Evolutionary conservation across 2,797 vertebrate genomes (phyloP).

Genomic region (Pampus argenteus): DNA sequence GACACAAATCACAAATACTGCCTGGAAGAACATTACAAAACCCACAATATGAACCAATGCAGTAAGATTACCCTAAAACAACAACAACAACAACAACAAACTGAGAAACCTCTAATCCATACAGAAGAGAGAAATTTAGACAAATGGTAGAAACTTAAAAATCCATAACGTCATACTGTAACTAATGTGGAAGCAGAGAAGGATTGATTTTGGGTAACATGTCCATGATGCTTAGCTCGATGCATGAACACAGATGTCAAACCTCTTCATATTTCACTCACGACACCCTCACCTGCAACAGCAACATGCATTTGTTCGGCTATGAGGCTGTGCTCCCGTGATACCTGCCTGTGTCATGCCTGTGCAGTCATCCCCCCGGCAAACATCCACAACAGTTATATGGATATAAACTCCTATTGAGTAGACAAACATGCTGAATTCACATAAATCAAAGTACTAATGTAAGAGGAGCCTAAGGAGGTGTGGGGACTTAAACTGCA

Average conservation of each 20-base stretch:
- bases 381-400: constrained; percentile 32
- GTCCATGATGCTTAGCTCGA: background rate
- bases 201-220: background rate
- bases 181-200: background rate
- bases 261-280: background rate
- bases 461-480: constrained; percentile 18
- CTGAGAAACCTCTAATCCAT: background rate
- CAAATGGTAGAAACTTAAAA: constrained; percentile 2
- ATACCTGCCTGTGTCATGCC: too few species aligned
- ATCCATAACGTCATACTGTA: background rate
- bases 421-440: constrained; percentile 46
- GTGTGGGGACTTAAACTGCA: constrained; percentile 16
- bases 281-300: background rate
- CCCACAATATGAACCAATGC: background rate
- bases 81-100: constrained; percentile 8
- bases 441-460: constrained; percentile 51
- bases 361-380: too few species aligned
- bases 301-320: constrained; percentile 20
- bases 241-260: background rate
- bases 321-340: background rate
- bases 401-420: constrained; percentile 26
- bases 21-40: background rate
- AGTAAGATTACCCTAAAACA: constrained; percentile 1
- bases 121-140: background rate
- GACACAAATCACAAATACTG: constrained; percentile 5